These are phyloP conservation scores for Rhamphomyia laevipes DNA, from an alignment of 2,888 invertebrate species.

Conservation along the genomic window DNA sequence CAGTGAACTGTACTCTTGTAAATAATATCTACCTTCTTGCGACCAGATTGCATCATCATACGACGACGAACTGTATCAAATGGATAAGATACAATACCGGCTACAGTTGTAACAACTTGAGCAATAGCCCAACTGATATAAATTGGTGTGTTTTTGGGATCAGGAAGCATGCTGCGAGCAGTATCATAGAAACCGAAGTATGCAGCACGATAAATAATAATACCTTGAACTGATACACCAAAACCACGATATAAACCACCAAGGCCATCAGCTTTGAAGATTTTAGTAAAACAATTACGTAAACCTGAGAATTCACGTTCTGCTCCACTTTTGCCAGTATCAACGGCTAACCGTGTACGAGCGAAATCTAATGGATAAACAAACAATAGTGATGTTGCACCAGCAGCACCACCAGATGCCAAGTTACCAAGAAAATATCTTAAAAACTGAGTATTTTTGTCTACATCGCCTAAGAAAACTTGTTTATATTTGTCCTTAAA, in stretches of 20 bases:
- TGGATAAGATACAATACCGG: conserved; percentile 92
- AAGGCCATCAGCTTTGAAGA: conserved; percentile 76
- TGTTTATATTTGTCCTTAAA: conserved; percentile 89
- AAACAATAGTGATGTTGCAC: conserved; percentile 86
- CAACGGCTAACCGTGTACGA: conserved; percentile 76
- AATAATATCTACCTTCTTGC: conserved; percentile 64
- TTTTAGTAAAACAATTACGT: conserved; percentile 74
- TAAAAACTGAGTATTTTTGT: conserved; percentile 85
- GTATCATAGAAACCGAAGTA: conserved; percentile 97
- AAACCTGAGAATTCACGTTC: conserved; percentile 83
- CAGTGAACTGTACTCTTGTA: conserved; percentile 91
- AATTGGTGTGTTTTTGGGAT: conserved; percentile 86
- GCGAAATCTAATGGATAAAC: conserved; percentile 94
- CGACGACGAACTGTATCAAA: conserved; percentile 92
- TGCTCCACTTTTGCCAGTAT: conserved; percentile 72
- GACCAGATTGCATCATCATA: conserved; percentile 99
- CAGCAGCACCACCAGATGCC: conserved; percentile 88
- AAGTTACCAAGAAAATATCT: conserved; percentile 78
- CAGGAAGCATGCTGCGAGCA: conserved; percentile 84
- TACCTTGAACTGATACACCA: conserved; percentile 89
- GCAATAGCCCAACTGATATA: conserved; percentile 91
- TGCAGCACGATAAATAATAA: conserved; percentile 89
- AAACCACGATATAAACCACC: conserved; percentile 86
- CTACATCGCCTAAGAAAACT: conserved; percentile 69
- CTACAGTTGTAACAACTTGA: conserved; percentile 73